phyloP scores from a whole-genome alignment of 37 sponge, comb jelly and placozoan genomes.

The Ianthella basta region DNA sequence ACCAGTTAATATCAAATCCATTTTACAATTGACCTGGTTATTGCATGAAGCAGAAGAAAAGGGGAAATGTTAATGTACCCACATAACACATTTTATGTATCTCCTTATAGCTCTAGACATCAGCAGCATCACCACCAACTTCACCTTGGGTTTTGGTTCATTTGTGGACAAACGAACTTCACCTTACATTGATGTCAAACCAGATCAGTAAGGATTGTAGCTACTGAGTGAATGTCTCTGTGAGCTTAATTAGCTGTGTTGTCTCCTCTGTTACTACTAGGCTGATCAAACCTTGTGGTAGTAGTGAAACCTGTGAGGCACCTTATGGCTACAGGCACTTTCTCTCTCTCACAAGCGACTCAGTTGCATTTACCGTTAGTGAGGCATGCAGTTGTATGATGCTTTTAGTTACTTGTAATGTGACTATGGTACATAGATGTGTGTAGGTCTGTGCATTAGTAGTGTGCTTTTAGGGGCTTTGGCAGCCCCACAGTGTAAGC shows the following conservation, averaged over 20 bases:
- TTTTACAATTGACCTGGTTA: too few relatives aligned
- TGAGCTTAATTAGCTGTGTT: neutral
- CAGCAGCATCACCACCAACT: conserved; percentile 45
- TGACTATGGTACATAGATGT: too few relatives aligned
- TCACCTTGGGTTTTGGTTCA: conserved; percentile 63
- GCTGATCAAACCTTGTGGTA: conserved; percentile 4
- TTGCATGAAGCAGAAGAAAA: too few relatives aligned
- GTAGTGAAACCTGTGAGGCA: conserved; percentile 39
- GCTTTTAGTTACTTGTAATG: too few relatives aligned
- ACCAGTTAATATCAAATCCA: too few relatives aligned
- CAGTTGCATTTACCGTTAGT: conserved; percentile 37
- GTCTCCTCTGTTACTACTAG: neutral
- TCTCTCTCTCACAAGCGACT: conserved; percentile 38
- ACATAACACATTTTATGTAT: too few relatives aligned
- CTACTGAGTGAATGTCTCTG: too few relatives aligned
- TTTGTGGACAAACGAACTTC: conserved; percentile 63
- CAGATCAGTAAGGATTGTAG: neutral
- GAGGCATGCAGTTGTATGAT: too few relatives aligned
- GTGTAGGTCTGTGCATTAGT: too few relatives aligned
- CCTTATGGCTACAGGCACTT: conserved; percentile 57
- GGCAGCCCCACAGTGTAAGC: too few relatives aligned
- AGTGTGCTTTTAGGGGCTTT: too few relatives aligned
- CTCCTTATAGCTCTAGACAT: conserved; percentile 28
- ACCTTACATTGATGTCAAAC: conserved; percentile 31
- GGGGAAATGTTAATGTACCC: too few relatives aligned